Conservation (phyloP, 2,888 invertebrate genomes). For the Sepioteuthis lessoniana region DNA sequence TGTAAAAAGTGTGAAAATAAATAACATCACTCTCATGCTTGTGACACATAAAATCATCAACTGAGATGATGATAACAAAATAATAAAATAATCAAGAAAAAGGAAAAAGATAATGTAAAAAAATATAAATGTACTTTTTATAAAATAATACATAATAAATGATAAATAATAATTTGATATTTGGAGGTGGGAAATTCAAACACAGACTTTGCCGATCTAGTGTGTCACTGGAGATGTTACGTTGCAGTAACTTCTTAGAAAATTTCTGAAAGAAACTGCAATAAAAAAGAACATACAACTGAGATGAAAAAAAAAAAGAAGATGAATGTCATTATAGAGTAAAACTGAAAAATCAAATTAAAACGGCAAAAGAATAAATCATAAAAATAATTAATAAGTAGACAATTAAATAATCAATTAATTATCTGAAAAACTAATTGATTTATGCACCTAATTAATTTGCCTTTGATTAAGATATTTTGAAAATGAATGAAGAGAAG, state of each 20-base stretch:
- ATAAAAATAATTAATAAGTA: slow-evolving; percentile 18
- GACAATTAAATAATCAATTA: slow-evolving; percentile 15
- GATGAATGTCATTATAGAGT: neutral
- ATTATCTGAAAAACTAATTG: neutral
- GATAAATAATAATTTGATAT: neutral
- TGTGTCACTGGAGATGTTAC: neutral
- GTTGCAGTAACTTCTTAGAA: neutral
- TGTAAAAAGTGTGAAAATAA: neutral
- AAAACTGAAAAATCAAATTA: neutral
- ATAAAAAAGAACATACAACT: neutral
- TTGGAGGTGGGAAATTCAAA: neutral
- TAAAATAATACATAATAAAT: neutral
- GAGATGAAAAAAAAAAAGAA: neutral
- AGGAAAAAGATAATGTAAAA: neutral
- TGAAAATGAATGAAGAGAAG: neutral
- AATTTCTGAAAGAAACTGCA: neutral
- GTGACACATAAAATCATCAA: neutral
- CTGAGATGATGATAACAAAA: neutral
- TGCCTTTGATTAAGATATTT: slow-evolving; percentile 14
- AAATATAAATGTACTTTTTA: no score
- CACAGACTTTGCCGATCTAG: neutral
- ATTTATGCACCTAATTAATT: slow-evolving; percentile 5
- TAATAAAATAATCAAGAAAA: neutral
- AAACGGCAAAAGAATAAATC: neutral
- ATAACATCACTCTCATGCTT: neutral